Base-by-base conservation (phyloP, 2,888 invertebrate genomes). In the Idaea straminata region DNA sequence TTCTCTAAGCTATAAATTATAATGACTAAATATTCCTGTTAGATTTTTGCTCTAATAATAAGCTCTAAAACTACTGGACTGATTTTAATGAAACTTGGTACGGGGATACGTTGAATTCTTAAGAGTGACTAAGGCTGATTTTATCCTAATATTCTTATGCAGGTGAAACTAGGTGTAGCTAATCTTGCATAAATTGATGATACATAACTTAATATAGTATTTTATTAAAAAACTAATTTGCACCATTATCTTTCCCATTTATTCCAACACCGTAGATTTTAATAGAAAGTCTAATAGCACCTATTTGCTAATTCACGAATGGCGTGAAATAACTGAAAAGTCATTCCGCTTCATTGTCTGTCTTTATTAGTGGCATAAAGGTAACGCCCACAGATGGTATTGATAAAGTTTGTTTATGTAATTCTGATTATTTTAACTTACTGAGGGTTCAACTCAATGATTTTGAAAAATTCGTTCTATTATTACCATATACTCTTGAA, bases 301-400 rank as follows among this genome's bases (percentile, higher is more conserved):
- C 47, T 10, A 47, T 68, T 68, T 74, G 74, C 83, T 91, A 91
- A 91, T 91, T 81, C 75, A 81, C 69, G 81, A 74, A 90, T 91
- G 63, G 91, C 91, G 91, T 91, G 90, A 86, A 74, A 47, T 47
- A 10, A 10, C 47, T 47, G 13, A 63, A 67, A 66, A 72, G 78
- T 59, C 34, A 76, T 79, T 83, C 82, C 82, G 81, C 75, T 76
- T 80, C 77, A 78, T 77, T 79, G 72, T 75, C 72, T 77, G 75
- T 68, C 67, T 68, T 78, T 72, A 70, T 71, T 77, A 71, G 72
- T 69, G 73, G 70, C 75, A 72, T 63, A 66, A 64, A 65, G 34
- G 77, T 69, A 74, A 83, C 87, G 85, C 88, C 88, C 79, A 72
- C 71, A 72, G 71, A 74, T 79, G 76, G 74, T 70, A 72, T 66